These are phyloP conservation scores for Zeuzera pyrina DNA, from an alignment of 2,888 invertebrate species.

Conservation along the genomic window DNA sequence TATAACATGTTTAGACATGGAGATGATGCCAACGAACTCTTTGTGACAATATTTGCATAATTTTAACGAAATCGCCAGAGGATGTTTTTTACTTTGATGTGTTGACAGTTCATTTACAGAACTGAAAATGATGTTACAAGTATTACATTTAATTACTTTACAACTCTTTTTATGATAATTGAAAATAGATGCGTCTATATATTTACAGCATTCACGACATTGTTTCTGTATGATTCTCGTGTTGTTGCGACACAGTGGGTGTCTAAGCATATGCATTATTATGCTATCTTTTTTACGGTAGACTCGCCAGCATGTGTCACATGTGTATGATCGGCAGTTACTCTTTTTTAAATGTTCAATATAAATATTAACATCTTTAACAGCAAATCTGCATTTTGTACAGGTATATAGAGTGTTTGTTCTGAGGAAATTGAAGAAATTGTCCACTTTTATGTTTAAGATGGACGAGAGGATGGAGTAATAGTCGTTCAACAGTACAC, in stretches of 20 bases:
- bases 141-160: slow-evolving; percentile 30
- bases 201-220: slow-evolving; percentile 29
- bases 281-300: slow-evolving; percentile 23
- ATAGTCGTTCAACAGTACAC: slow-evolving; percentile 25
- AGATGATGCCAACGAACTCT: slow-evolving; percentile 33
- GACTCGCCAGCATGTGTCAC: slow-evolving; percentile 32
- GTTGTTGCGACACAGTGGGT: too few relatives aligned
- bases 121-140: slow-evolving; percentile 30
- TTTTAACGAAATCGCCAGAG: slow-evolving; percentile 25
- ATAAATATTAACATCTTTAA: slow-evolving; percentile 18
- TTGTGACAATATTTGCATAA: slow-evolving; percentile 39
- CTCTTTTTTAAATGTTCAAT: slow-evolving; percentile 28
- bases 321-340: slow-evolving; percentile 25
- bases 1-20: slow-evolving; percentile 39
- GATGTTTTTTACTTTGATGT: slow-evolving; percentile 36
- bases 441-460: slow-evolving; percentile 31
- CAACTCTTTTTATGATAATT: slow-evolving; percentile 27
- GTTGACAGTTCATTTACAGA: slow-evolving; percentile 27
- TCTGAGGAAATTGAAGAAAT: slow-evolving; percentile 22
- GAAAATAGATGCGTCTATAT: slow-evolving; percentile 11
- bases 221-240: slow-evolving; percentile 4
- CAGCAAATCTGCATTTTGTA: slow-evolving; percentile 21
- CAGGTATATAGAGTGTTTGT: slow-evolving; percentile 24
- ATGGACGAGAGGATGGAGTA: slow-evolving; percentile 31
- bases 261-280: slow-evolving; percentile 18